Conservation (phyloP, 1,140 invertebrate species). For the Diachasma alloeum region DNA sequence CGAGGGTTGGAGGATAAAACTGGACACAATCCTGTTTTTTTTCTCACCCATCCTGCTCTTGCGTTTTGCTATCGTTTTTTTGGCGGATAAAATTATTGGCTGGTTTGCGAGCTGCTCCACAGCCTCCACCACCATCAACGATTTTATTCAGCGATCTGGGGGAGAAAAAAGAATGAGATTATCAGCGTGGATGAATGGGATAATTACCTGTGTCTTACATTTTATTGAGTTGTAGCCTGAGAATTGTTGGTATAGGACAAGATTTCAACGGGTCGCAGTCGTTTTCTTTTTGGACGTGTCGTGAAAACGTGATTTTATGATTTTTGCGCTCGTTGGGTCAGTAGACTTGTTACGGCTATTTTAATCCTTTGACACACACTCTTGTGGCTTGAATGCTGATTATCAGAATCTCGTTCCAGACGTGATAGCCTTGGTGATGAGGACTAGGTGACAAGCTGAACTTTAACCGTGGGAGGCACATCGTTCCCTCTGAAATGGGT, state of each 20-base stretch:
- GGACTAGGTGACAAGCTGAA: neutral
- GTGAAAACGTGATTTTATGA: conserved; percentile 27
- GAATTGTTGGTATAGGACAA: conserved; percentile 24
- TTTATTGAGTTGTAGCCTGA: neutral
- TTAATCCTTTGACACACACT: conserved; percentile 6
- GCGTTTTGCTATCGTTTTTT: neutral
- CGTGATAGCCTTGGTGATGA: conserved; percentile 17
- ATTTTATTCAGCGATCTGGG: neutral
- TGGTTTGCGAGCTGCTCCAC: neutral
- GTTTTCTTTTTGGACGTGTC: conserved; percentile 5
- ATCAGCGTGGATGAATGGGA: neutral
- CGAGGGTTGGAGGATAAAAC: conserved; percentile 5
- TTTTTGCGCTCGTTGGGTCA: neutral
- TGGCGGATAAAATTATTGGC: neutral
- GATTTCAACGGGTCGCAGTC: neutral
- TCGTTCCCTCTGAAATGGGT: neutral
- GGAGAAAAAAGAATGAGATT: neutral
- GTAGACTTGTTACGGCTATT: neutral
- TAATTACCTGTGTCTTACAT: conserved; percentile 5
- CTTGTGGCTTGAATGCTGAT: conserved; percentile 19
- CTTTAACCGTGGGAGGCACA: too few relatives aligned
- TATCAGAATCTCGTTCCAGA: conserved; percentile 23
- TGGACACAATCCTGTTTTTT: neutral
- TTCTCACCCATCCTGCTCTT: neutral
- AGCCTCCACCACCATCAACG: neutral